phyloP scores from a whole-genome alignment of 2,797 vertebrate species.

The Gouania willdenowi region DNA sequence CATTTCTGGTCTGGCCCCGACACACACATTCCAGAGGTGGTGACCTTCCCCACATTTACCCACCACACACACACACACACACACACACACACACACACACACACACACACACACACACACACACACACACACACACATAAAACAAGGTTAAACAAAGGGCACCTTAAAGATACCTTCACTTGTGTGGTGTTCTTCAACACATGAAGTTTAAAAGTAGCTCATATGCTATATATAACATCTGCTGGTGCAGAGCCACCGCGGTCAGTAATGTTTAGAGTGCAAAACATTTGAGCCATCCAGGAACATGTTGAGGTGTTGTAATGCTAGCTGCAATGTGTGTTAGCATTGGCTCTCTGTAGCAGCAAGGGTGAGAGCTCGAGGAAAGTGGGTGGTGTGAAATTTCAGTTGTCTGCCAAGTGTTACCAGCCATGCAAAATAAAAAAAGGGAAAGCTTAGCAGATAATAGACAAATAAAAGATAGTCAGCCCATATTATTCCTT shows the following conservation, averaged over 20 bases:
- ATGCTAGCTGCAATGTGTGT: constrained; percentile 62
- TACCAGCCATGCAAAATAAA: constrained; percentile 16
- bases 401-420: constrained; percentile 37
- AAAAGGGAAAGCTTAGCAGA: constrained; percentile 20
- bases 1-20: too few relatives aligned
- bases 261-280: constrained; percentile 17
- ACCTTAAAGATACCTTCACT: constrained; percentile 26
- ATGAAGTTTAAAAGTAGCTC: too few relatives aligned
- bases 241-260: constrained; percentile 3
- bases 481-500: constrained; percentile 30
- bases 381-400: constrained; percentile 62
- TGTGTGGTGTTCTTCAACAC: too few relatives aligned
- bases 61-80: too few relatives aligned
- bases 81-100: too few relatives aligned
- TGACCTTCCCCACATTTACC: background rate
- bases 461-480: constrained; percentile 32
- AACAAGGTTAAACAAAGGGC: constrained; percentile 48
- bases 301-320: constrained; percentile 69
- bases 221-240: too few relatives aligned
- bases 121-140: constrained; percentile 25
- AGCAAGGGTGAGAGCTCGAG: constrained; percentile 46
- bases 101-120: constrained; percentile 3
- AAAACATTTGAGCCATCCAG: constrained; percentile 34
- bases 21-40: constrained; percentile 46
- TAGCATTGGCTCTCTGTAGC: constrained; percentile 38